phyloP scores from a whole-genome alignment of 2,113 vertebrate genomes.

The Limanda limanda region DNA sequence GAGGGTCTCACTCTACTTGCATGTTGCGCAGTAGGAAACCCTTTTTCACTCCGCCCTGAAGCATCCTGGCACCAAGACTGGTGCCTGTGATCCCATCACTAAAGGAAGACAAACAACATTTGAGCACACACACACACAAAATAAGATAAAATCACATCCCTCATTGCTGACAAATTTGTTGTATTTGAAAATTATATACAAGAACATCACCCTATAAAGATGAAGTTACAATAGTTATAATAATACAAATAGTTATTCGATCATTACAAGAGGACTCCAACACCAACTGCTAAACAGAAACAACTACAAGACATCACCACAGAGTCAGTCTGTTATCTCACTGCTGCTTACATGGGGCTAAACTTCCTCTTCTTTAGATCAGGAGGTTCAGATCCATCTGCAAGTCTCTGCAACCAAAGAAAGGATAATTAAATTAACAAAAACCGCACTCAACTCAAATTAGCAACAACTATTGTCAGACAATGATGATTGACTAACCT shows the following conservation, averaged over 20 bases:
- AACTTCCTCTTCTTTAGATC: slow-evolving; percentile 87
- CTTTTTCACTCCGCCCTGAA: slow-evolving; percentile 76
- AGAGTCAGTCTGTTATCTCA: slow-evolving; percentile 4
- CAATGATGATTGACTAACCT: slow-evolving; percentile 72
- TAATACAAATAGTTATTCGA: neutral
- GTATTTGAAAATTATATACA: no score
- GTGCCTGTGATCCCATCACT: slow-evolving; percentile 71
- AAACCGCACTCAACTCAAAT: neutral
- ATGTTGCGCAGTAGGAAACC: slow-evolving; percentile 73
- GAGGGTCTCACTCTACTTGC: slow-evolving; percentile 70
- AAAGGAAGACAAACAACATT: slow-evolving; percentile 1
- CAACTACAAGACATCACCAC: neutral
- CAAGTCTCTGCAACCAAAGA: slow-evolving; percentile 78
- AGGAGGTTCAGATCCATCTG: slow-evolving; percentile 82
- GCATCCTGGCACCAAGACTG: slow-evolving; percentile 77
- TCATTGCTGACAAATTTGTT: neutral
- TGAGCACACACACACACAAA: neutral
- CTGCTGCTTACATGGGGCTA: slow-evolving; percentile 76
- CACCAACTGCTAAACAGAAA: neutral
- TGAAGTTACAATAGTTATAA: neutral
- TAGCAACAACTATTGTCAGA: neutral
- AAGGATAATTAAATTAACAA: neutral
- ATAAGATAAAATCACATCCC: neutral
- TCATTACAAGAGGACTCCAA: neutral
- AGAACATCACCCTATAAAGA: neutral